These are phyloP conservation scores for Aphidius ervi DNA, from an alignment of 1,140 invertebrate species.

Conservation along the genomic window DNA sequence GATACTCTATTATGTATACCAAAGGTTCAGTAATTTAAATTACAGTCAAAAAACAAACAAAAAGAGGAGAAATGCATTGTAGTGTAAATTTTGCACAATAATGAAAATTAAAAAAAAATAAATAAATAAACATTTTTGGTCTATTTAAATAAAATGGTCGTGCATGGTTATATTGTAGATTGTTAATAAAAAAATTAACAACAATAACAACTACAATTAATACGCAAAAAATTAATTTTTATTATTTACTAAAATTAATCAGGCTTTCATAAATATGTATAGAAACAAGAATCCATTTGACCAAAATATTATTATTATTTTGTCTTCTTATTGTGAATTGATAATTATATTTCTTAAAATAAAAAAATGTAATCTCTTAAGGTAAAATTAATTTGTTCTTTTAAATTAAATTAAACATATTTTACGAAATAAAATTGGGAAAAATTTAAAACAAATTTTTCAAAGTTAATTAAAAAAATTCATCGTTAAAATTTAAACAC, in stretches of 20 bases:
- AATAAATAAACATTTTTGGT: not conserved
- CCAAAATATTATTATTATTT: constrained; percentile 6
- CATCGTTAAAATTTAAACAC: constrained; percentile 13
- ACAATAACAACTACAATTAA: constrained; percentile 3
- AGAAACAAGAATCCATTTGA: constrained; percentile 17
- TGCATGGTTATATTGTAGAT: not conserved
- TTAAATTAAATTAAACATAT: not conserved
- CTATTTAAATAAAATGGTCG: not conserved
- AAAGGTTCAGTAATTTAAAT: constrained; percentile 20
- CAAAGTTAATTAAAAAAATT: not conserved
- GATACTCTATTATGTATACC: constrained; percentile 48
- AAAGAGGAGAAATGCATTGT: too few relatives aligned
- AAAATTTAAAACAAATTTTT: constrained; percentile 1
- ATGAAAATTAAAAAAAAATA: too few relatives aligned
- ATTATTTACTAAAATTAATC: constrained; percentile 25
- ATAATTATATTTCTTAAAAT: constrained; percentile 5
- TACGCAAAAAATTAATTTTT: constrained; percentile 24
- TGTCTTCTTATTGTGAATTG: constrained; percentile 3
- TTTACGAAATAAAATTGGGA: constrained; percentile 4
- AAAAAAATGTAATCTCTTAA: constrained; percentile 1
- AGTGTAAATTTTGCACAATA: too few relatives aligned
- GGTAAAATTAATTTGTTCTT: constrained; percentile 1
- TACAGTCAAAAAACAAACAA: constrained; percentile 2
- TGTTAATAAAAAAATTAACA: constrained; percentile 5
- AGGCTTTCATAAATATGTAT: constrained; percentile 25